Conservation (phyloP, 2,888 invertebrate genomes). For the Pemphredon lugubris region DNA sequence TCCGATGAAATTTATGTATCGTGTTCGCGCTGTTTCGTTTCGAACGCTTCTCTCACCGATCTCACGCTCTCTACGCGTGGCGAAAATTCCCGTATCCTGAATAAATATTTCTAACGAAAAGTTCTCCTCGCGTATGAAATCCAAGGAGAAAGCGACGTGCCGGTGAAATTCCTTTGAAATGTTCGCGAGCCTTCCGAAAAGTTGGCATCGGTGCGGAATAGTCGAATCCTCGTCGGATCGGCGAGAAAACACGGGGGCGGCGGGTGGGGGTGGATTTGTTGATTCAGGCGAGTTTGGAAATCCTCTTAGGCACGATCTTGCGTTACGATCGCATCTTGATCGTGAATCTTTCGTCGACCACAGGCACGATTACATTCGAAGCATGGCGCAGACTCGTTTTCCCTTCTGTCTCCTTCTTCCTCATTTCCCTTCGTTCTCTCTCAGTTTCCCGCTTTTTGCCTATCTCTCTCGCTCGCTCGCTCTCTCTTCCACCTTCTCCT, state of each 20-base stretch:
- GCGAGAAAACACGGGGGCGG: conserved; percentile 26
- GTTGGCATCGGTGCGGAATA: conserved; percentile 27
- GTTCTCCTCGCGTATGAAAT: conserved; percentile 5
- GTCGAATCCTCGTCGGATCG: conserved; percentile 4
- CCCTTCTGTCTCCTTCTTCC: conserved; percentile 63
- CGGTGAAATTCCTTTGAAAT: conserved; percentile 18
- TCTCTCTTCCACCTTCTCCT: conserved; percentile 19
- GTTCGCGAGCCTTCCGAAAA: conserved; percentile 9
- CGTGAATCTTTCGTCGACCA: conserved; percentile 67
- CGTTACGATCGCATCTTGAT: conserved; percentile 63
- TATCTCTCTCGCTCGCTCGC: conserved; percentile 31
- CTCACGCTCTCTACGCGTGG: too few relatives aligned
- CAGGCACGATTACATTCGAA: conserved; percentile 70
- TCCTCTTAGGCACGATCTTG: conserved; percentile 56
- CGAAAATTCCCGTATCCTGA: too few relatives aligned
- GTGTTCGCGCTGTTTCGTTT: too few relatives aligned
- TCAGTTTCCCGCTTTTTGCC: conserved; percentile 36
- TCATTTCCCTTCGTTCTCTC: conserved; percentile 16
- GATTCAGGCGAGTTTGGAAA: conserved; percentile 59
- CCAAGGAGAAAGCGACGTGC: not conserved
- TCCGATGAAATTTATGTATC: too few relatives aligned
- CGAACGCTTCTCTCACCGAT: too few relatives aligned
- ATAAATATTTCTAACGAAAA: conserved; percentile 4
- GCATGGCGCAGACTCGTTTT: conserved; percentile 77
- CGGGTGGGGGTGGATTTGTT: conserved; percentile 28